Evolutionary conservation across 2,797 vertebrate species (phyloP), one percentile per base, ranked within the genome.

Genomic region (Cygnus olor): DNA sequence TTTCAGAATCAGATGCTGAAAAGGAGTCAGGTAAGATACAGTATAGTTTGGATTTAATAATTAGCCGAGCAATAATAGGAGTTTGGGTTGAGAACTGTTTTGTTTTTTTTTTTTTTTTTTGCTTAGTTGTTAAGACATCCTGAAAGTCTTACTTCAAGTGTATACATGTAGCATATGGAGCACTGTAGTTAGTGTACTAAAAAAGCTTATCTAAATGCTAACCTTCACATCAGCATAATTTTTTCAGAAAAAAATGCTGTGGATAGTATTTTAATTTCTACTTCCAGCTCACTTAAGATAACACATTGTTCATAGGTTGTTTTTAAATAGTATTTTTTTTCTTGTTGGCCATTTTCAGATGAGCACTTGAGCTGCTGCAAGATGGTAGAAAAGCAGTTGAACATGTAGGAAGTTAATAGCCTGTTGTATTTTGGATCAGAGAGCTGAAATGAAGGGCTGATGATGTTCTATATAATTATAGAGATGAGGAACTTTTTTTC

Each of bases 1-100:
- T 92, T 92, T 98, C 98, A 10, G 98, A 98, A 73, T 98, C 98
- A 1, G 98, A 98, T 17, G 87, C 97, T 58, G 98, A 98, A 90
- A 98, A 98, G 92, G 98, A 98, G 51, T 89, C 97, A 93, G 98
- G 98, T 98, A 97, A 97, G 77, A 22, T 45, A 60, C 58, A 7
- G 61, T 25, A 34, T 7, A 80, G 42, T 58, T 63, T 57, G 42
- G 17, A 57, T 89, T 91, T 64, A 45, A 80, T 40, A 36, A 30
- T 56, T 57, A 87, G 9, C n/a, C 42, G 6, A 53, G 27, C 24
- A 61, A 5, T n/a, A 10, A 36, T 19, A 56, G 45, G 28, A 24
- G 11, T 11, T 80, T 30, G 15, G 15, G 21, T 77, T 53, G 47
- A 81, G n/a, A 73, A 24, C 15, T 42, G 49, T 14, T 4, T 30